Evolutionary conservation across 1,140 invertebrate species (phyloP).

Genomic region (Limonius californicus): DNA sequence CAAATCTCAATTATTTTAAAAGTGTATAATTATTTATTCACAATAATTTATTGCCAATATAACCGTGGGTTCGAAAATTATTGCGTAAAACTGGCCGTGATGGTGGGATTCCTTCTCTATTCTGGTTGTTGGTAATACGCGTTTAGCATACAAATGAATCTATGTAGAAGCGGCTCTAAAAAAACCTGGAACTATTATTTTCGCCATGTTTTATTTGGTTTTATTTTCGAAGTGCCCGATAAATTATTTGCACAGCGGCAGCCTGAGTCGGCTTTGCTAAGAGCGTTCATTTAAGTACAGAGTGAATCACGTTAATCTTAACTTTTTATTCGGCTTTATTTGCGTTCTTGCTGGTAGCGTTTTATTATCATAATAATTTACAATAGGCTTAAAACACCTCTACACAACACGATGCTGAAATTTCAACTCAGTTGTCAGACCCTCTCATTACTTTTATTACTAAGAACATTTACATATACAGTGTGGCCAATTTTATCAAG

Average conservation of each 20-base stretch:
- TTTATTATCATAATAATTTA: constrained; percentile 9
- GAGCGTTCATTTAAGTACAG: constrained; percentile 4
- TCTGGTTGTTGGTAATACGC: constrained; percentile 7
- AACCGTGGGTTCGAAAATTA: constrained; percentile 12
- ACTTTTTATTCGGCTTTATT: not conserved
- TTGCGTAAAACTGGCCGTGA: constrained; percentile 1
- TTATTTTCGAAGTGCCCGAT: constrained; percentile 5
- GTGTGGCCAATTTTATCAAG: too few species aligned
- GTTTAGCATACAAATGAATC: constrained; percentile 14
- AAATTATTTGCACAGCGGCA: constrained; percentile 13
- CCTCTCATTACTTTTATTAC: too few species aligned
- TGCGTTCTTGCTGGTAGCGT: constrained; percentile 1
- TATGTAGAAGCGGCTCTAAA: not conserved
- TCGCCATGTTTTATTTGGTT: constrained; percentile 2
- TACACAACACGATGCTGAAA: not conserved
- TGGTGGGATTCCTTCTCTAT: not conserved
- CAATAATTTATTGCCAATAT: constrained; percentile 2
- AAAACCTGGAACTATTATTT: constrained; percentile 11
- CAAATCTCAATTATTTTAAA: constrained; percentile 11
- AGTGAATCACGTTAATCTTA: constrained; percentile 7
- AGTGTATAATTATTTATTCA: not conserved
- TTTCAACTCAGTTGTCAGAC: too few species aligned
- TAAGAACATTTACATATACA: too few species aligned
- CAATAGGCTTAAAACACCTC: not conserved
- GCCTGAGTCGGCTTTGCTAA: constrained; percentile 3